Evolutionary conservation across 2,888 invertebrate genomes (phyloP).

Genomic region (Polyommatus icarus): DNA sequence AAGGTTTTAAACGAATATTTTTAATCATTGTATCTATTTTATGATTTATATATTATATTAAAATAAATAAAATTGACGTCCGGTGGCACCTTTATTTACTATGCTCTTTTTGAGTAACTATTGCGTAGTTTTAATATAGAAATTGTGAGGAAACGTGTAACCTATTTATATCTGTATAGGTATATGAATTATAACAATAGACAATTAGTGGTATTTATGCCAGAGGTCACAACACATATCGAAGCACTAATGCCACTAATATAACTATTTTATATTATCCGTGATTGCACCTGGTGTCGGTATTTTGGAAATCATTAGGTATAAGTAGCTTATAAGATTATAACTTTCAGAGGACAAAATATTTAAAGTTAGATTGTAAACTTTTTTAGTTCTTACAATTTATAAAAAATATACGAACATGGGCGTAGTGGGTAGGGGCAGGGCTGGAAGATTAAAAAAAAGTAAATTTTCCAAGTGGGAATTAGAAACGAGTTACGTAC

Average conservation of each 20-base stretch:
- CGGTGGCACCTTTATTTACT: too few relatives aligned
- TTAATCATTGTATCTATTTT: too few relatives aligned
- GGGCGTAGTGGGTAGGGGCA: too few relatives aligned
- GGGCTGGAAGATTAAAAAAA: too few relatives aligned
- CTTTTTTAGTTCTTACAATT: background rate
- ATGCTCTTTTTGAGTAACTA: background rate
- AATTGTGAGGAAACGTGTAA: conserved; percentile 38
- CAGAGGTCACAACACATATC: conserved; percentile 47
- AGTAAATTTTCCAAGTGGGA: too few relatives aligned
- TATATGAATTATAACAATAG: conserved; percentile 50
- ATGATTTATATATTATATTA: too few relatives aligned
- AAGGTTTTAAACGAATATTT: background rate
- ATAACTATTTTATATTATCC: background rate
- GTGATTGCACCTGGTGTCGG: background rate
- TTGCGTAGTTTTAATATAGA: conserved; percentile 36
- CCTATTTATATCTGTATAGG: conserved; percentile 37
- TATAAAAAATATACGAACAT: background rate
- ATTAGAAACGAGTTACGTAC: too few relatives aligned
- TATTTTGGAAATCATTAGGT: background rate
- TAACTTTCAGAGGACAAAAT: background rate
- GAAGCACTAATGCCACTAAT: conserved; percentile 37
- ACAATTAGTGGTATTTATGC: conserved; percentile 47
- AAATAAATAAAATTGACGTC: too few relatives aligned
- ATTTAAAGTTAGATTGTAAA: background rate
- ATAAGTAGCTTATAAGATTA: background rate